Evolutionary conservation across 2,113 vertebrate genomes (phyloP), one percentile per base, ranked within the genome.

Genomic region (Okapia johnstoni): DNA sequence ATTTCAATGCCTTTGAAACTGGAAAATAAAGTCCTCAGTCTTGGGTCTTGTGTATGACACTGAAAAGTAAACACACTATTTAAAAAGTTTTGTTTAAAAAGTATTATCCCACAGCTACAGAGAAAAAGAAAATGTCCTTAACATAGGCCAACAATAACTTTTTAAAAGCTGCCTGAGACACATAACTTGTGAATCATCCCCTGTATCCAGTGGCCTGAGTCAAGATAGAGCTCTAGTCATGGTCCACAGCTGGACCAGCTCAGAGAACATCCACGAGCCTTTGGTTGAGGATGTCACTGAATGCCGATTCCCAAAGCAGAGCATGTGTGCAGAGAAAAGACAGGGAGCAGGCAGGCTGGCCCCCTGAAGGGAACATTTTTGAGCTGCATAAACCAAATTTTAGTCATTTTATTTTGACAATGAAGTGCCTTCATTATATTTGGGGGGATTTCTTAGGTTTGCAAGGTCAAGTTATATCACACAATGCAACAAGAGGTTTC

Each of bases 21-120:
- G 23, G 63, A 88, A 96, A 96, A 93, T 96, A 88, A 98, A 96
- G 43, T 92, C 46, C 40, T 90, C 96, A 13, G 7, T 90, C 58
- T 12, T 85, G 43, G 15, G 10, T 61, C 21, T 6, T 77, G 2
- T 43, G 2, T 43, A 66, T 23, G n/a, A 2, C 80, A 2, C 33
- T 46, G 43, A 93, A 94, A 90, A 60, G 13, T 43, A 83, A 76
- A n/a, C 13, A 70, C 8, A 21, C 2, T 3, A 25, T 63, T 80
- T 76, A 26, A 76, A 76, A 76, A 76, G 70, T 43, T 14, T 26
- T 43, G 36, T 85, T 88, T 36, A 50, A 50, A 50, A 96, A 55
- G 16, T 54, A 52, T 58, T 94, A 88, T 90, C 61, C 4, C 57
- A 48, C 1, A 88, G 48, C 14, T 52, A 14, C 23, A 11, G 15